Conservation (phyloP, 92 coral and sea anemone genomes). For the Palythoa grandiflora region DNA sequence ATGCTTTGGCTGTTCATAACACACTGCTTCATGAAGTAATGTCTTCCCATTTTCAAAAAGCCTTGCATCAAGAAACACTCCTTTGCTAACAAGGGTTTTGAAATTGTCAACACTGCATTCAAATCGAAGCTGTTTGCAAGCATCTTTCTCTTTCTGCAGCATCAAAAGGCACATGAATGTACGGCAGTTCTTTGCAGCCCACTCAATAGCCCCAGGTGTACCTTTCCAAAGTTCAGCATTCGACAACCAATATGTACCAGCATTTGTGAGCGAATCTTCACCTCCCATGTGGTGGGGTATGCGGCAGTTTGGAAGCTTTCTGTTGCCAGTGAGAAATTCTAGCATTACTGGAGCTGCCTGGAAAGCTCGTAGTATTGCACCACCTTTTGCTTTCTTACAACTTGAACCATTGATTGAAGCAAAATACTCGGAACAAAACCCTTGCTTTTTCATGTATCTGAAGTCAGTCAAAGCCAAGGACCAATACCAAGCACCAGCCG, state of each 20-base stretch:
- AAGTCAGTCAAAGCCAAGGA: slow-evolving; percentile 71
- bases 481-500: slow-evolving; percentile 79
- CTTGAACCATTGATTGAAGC: slow-evolving; percentile 27
- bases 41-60: slow-evolving; percentile 53
- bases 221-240: slow-evolving; percentile 75
- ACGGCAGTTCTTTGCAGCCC: slow-evolving; percentile 74
- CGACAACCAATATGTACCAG: slow-evolving; percentile 71
- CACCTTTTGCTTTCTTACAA: slow-evolving; percentile 44
- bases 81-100: slow-evolving; percentile 60
- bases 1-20: slow-evolving; percentile 57
- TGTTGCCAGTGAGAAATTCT: slow-evolving; percentile 69
- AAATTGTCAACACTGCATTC: slow-evolving; percentile 45
- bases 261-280: slow-evolving; percentile 70
- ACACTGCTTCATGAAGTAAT: slow-evolving; percentile 67
- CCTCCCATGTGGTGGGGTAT: slow-evolving; percentile 71
- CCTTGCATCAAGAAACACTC: slow-evolving; percentile 67
- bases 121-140: slow-evolving; percentile 46
- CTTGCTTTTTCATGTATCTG: slow-evolving; percentile 64
- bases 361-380: slow-evolving; percentile 77
- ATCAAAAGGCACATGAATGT: slow-evolving; percentile 71
- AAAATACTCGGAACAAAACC: slow-evolving; percentile 74
- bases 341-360: slow-evolving; percentile 71
- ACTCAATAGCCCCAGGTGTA: slow-evolving; percentile 80
- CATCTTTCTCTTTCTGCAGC: slow-evolving; percentile 63
- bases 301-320: slow-evolving; percentile 70